Evolutionary conservation across 2,888 invertebrate species (phyloP), one percentile per base, ranked within the genome.

Genomic region (Myathropa florea): DNA sequence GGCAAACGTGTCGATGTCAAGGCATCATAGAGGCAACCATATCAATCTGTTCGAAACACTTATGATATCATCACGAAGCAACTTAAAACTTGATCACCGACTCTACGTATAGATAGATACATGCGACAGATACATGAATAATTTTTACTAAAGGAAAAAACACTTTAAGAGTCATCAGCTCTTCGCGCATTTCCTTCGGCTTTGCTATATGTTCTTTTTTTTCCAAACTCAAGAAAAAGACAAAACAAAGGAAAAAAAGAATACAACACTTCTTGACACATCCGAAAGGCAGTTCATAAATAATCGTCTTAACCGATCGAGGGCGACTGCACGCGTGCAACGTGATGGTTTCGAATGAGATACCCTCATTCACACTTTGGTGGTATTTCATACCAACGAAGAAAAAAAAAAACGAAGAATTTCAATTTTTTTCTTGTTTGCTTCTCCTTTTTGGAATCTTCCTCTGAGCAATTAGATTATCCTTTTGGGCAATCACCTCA

Each of bases 291-390:
- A 90, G 90, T 90, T 90, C 90, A 90, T 90, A 90, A 90, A 90
- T 90, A 90, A 90, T 90, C 90, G 90, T 88, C 90, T 90, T 89
- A 90, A 89, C 90, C 89, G 89, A 89, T 76, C 14, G 24, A 46
- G 14, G 39, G 28, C 53, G 26, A 63, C 88, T 90, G 89, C 88
- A 89, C 89, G 89, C 71, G 73, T 64, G 73, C 88, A 88, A 61
- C 86, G 89, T 89, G 84, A 88, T 90, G 88, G 89, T 89, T 89
- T 88, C 88, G 89, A 88, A 83, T 85, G 75, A 73, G 60, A 59
- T 68, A 68, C 61, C 36, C 68, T 30, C 77, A 67, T 72, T 85
- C 73, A 59, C 80, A 88, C 72, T 28, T 53, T 24, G 59, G 57
- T 68, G 85, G 78, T 30, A 86, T 83, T 85, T 82, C 64, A 59